Percentiles rank a stretch among this genome's conserved stretches.
These are phyloP conservation scores for Nomia melanderi DNA, from an alignment of 1,140 invertebrate species.

Conservation along the genomic window DNA sequence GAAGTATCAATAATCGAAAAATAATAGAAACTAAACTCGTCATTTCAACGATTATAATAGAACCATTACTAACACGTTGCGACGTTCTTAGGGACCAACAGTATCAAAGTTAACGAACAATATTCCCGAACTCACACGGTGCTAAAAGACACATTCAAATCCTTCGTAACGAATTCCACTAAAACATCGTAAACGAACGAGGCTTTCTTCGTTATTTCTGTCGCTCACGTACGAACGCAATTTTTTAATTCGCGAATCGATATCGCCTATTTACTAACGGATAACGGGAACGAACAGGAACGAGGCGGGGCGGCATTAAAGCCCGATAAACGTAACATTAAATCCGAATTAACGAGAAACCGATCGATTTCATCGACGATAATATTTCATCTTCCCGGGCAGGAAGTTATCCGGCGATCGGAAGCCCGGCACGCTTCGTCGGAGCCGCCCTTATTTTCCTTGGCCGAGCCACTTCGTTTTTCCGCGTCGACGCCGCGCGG, in stretches of 20 bases:
- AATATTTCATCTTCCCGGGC: constrained; percentile 4
- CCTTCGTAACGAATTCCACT: no score
- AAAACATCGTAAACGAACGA: constrained; percentile 26
- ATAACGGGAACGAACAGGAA: neutral
- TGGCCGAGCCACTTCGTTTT: no score
- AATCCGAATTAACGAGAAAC: constrained; percentile 34
- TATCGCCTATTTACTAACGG: constrained; percentile 28
- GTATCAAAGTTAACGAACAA: no score
- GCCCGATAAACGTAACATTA: constrained; percentile 18
- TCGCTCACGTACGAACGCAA: no score
- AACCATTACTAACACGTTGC: no score
- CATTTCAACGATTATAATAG: no score
- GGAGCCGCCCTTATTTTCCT: neutral
- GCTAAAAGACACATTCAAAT: no score
- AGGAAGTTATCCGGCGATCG: constrained; percentile 7
- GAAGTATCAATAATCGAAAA: no score
- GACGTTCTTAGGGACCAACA: no score
- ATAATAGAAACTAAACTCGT: no score
- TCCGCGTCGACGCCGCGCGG: neutral
- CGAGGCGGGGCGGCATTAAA: neutral
- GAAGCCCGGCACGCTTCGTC: neutral
- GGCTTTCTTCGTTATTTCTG: no score
- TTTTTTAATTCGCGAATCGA: neutral
- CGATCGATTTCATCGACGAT: neutral
- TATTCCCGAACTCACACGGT: no score